Percentiles rank a stretch among this genome's conserved stretches.
Evolutionary conservation across 1,140 invertebrate species (phyloP).

Genomic region (Chironomus tepperi): DNA sequence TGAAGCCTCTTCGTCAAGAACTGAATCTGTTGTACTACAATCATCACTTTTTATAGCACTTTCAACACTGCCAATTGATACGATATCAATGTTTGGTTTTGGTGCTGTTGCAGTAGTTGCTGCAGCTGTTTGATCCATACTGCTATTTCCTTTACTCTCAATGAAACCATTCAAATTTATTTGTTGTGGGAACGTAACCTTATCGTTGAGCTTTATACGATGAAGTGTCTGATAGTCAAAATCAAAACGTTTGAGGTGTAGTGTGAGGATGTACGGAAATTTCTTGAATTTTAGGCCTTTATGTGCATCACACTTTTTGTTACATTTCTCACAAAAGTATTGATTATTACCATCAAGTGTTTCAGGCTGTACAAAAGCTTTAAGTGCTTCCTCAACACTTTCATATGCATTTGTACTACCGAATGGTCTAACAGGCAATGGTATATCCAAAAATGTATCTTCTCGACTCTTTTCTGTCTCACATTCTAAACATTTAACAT

Average conservation of each 20-base stretch:
- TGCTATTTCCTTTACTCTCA: slow-evolving; percentile 28
- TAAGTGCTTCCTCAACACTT: slow-evolving; percentile 76
- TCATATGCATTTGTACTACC: slow-evolving; percentile 68
- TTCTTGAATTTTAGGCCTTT: slow-evolving; percentile 84
- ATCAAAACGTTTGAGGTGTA: slow-evolving; percentile 86
- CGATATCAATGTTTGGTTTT: slow-evolving; percentile 10
- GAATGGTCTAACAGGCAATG: slow-evolving; percentile 78
- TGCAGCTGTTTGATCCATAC: background rate
- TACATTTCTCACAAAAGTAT: slow-evolving; percentile 82
- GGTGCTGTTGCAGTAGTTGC: background rate
- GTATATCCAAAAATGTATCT: slow-evolving; percentile 83
- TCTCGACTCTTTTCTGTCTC: slow-evolving; percentile 71
- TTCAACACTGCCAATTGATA: slow-evolving; percentile 29
- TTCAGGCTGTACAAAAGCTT: slow-evolving; percentile 80
- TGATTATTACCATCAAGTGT: slow-evolving; percentile 79
- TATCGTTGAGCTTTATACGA: slow-evolving; percentile 85
- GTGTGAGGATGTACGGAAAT: slow-evolving; percentile 80
- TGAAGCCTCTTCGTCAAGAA: slow-evolving; percentile 50
- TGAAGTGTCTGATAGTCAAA: slow-evolving; percentile 82
- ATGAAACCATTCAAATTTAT: slow-evolving; percentile 71
- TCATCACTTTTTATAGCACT: slow-evolving; percentile 50
- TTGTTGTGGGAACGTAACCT: slow-evolving; percentile 74
- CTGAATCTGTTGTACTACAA: slow-evolving; percentile 60
- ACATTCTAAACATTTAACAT: slow-evolving; percentile 86
- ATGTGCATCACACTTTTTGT: slow-evolving; percentile 83